Evolutionary conservation across 2,113 vertebrate species (phyloP), one percentile per base, ranked within the genome.

Genomic region (Acrocephalus kingi): DNA sequence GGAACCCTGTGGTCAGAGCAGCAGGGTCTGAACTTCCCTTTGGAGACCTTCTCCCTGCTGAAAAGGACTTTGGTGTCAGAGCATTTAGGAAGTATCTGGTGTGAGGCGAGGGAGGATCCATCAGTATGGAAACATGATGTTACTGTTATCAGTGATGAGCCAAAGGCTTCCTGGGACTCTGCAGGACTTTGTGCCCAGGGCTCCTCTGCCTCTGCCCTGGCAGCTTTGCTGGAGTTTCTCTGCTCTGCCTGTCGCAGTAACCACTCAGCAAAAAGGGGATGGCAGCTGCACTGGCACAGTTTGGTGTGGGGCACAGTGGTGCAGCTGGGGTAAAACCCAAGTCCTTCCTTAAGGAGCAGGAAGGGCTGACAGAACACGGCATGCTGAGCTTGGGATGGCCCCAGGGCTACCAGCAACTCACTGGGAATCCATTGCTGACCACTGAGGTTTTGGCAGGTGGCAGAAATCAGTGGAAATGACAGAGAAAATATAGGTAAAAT

Each of bases 81-180:
- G 25, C 56, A 58, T 31, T 37, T 1, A 11, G 43, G 43, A 45
- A 45, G 15, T 16, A 15, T 16, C 11, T 18, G 41, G 16, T 48
- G 24, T 4, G 0, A 54, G 58, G 9, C 6, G 41, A 0, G 2
- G 3, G 41, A 41, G 27, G 24, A 10, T 8, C 1, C 19, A 4
- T 15, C 17, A 1, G 37, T 6, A 15, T 0, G 8, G 27, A 6
- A 82, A 8, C 5, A 1, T 0, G 8, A 2, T 20, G 0, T 24
- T 10, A 19, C 3, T 0, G 0, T 22, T 5, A 19, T 0, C 7
- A 5, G 10, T 10, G 15, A 48, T 6, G 33, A 51, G 20, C 37
- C 49, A 15, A 24, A 48, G 48, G 39, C 20, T 61, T n/a, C 0
- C 0, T 4, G 6, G 16, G 63, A 6, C 49, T 33, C 33, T 7